Evolutionary conservation across 2,888 invertebrate species (phyloP), one percentile per base, ranked within the genome.

Genomic region (Drosophila borborema): DNA sequence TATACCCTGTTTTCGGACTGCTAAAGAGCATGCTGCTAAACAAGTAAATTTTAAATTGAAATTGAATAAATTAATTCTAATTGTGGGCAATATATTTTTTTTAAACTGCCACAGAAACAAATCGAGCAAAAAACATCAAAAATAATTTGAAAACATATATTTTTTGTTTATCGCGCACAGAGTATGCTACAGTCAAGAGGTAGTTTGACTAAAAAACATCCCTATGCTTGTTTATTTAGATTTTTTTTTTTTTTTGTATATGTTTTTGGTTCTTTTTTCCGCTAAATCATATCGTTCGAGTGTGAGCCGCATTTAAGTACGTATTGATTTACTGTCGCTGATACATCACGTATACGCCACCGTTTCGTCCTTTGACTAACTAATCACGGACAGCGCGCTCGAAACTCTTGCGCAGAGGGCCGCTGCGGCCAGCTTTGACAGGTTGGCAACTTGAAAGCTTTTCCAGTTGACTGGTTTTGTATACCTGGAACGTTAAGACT

Each of bases 401-500:
- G 41, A 68, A 67, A 78, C 48, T 66, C 53, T 51, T 59, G 51
- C 56, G 34, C 49, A 55, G 55, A 45, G 51, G 38, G 58, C 59
- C 34, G 61, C 61, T 60, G 70, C 55, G 41, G 62, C 60, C 53
- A 45, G 41, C 46, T 38, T 46, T 48, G 55, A 45, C 43, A 58
- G 61, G 54, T 23, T 31, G 20, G 46, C 53, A 36, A 54, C 36
- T 54, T 54, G 53, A 40, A 40, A 65, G 67, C 73, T 70, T 60
- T 86, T 86, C 69, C 85, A 74, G 75, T 70, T 73, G 68, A 76
- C 49, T 89, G 77, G n/a, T 6, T 74, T 63, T 64, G 65, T 77
- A 72, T 83, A 86, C 79, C 84, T 73, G 72, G 31, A 45, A 46
- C 66, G 70, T 71, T 75, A 81, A 86, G 75, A 89, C 84, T 89